phyloP scores from a whole-genome alignment of 2,113 vertebrate genomes.

The Myanophis thanlyinensis region DNA sequence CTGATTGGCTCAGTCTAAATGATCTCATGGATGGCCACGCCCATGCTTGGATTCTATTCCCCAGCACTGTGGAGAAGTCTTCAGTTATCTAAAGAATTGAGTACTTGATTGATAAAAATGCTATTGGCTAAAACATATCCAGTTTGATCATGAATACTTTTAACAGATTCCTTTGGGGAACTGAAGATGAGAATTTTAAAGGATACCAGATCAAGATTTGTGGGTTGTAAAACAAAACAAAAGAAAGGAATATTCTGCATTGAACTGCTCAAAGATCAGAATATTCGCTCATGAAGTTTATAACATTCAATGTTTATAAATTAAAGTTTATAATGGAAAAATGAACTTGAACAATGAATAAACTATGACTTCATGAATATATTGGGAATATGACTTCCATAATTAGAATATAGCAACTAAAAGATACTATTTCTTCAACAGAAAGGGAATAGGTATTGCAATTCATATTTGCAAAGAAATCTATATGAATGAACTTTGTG shows the following conservation, averaged over 20 bases:
- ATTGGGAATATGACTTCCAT: not conserved
- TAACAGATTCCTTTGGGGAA: not conserved
- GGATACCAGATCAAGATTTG: not conserved
- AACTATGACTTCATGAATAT: not conserved
- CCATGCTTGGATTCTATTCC: too few species aligned
- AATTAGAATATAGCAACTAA: not conserved
- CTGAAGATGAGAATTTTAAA: not conserved
- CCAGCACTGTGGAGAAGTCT: too few species aligned
- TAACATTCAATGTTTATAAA: not conserved
- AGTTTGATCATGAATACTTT: not conserved
- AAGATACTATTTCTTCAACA: not conserved
- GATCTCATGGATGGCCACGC: too few species aligned
- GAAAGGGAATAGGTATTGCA: not conserved
- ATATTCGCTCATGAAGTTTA: not conserved
- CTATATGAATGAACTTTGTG: not conserved
- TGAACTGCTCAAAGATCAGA: not conserved
- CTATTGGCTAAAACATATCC: not conserved
- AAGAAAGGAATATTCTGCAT: not conserved
- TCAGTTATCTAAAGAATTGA: not conserved
- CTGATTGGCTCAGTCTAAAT: too few species aligned
- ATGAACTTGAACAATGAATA: not conserved
- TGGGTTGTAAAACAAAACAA: not conserved
- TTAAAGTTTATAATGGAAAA: not conserved
- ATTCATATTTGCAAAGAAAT: not conserved
- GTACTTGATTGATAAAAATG: not conserved